These are phyloP conservation scores for Irena cyanogastra DNA, from an alignment of 2,113 vertebrate species.

Conservation along the genomic window DNA sequence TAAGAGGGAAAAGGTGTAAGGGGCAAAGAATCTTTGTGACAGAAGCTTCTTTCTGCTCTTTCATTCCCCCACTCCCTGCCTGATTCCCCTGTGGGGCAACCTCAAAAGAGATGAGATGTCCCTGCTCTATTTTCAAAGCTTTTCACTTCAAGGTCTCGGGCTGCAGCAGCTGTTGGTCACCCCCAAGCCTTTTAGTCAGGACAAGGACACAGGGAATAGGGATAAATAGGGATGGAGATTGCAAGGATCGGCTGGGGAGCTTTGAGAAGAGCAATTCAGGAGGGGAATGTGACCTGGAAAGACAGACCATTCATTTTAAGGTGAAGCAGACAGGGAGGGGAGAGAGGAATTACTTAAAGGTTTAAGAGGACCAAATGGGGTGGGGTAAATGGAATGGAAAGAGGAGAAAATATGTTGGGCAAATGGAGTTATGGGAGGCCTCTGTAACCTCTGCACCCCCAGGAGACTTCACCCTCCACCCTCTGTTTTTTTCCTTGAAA, in stretches of 20 bases:
- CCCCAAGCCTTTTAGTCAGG: neutral
- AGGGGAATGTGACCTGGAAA: neutral
- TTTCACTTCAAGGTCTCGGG: neutral
- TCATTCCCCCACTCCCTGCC: neutral
- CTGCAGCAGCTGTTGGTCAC: neutral
- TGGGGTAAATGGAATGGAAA: neutral
- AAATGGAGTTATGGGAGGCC: neutral
- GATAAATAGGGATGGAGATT: neutral
- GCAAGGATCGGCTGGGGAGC: neutral
- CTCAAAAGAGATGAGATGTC: neutral
- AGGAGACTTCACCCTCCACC: fast-evolving
- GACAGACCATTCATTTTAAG: neutral
- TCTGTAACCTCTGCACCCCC: neutral
- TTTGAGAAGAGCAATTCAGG: neutral
- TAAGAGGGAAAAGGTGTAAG: neutral
- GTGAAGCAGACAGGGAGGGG: neutral
- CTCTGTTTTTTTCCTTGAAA: neutral
- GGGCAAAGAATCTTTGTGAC: neutral
- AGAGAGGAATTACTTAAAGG: neutral
- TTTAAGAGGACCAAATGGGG: neutral
- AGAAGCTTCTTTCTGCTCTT: neutral
- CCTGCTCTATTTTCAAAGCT: neutral
- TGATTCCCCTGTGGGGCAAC: neutral
- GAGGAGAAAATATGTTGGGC: neutral
- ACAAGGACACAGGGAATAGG: neutral